Conservation (phyloP, 2,797 vertebrate genomes). For the Sternotherus odoratus region DNA sequence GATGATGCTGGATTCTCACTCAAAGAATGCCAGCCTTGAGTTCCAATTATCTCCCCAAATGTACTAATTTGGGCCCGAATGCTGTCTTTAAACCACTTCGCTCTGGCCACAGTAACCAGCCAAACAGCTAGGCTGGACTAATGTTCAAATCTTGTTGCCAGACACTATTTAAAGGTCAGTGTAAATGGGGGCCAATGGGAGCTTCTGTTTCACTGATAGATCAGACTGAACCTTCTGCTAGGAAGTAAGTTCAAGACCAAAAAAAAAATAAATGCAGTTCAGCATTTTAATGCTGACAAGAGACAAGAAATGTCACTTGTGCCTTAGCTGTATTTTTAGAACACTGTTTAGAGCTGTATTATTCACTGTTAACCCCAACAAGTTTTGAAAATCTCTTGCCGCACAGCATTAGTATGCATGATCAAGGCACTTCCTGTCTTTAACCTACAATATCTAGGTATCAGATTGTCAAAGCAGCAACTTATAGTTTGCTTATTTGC, state of each 20-base stretch:
- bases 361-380: not conserved
- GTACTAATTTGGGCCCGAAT: not conserved
- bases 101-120: not conserved
- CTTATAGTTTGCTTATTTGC: constrained; percentile 68
- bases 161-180: not conserved
- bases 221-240: not conserved
- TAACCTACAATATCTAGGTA: constrained; percentile 45
- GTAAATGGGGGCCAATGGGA: not conserved
- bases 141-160: not conserved
- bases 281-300: not conserved
- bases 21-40: not conserved
- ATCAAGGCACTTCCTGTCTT: constrained; percentile 60
- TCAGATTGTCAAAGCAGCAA: constrained; percentile 44
- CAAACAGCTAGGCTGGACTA: not conserved
- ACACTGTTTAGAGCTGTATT: not conserved
- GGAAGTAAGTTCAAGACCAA: not conserved
- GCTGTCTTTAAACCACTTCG: not conserved
- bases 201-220: not conserved
- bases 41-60: not conserved
- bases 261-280: not conserved
- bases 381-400: not conserved
- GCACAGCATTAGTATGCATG: not conserved
- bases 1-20: not conserved
- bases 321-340: not conserved
- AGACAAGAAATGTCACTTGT: not conserved